Evolutionary conservation across 2,888 invertebrate genomes (phyloP).

Genomic region (Pyrrhia umbra): DNA sequence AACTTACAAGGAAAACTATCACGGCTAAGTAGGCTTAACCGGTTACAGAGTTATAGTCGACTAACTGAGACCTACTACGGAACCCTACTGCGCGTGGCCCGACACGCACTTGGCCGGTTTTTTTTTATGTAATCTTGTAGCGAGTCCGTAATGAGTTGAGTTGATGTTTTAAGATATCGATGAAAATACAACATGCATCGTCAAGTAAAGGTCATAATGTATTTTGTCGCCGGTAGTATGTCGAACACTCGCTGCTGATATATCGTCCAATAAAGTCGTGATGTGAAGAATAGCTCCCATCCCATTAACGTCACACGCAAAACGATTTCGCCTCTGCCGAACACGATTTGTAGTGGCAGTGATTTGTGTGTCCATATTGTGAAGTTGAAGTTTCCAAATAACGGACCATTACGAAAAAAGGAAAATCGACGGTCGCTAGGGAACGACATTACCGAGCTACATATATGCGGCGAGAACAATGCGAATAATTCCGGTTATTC

Average conservation of each 20-base stretch:
- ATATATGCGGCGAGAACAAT: conserved; percentile 49
- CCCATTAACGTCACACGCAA: conserved; percentile 85
- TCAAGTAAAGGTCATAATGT: conserved; percentile 54
- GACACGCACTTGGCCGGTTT: neutral
- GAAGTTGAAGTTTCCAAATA: conserved; percentile 72
- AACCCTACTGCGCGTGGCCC: too few relatives aligned
- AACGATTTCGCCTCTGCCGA: conserved; percentile 76
- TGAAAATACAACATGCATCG: conserved; percentile 29
- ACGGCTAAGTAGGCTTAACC: too few relatives aligned
- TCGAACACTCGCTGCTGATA: conserved; percentile 72
- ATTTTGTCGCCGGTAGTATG: conserved; percentile 51
- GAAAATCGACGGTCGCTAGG: conserved; percentile 35
- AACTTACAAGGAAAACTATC: too few relatives aligned
- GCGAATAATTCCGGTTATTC: conserved; percentile 48
- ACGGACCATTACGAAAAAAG: conserved; percentile 64
- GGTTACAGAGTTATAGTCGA: too few relatives aligned
- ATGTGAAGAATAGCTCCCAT: conserved; percentile 83
- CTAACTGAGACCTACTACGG: too few relatives aligned
- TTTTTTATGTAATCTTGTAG: neutral
- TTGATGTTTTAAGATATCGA: conserved; percentile 3
- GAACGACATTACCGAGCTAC: conserved; percentile 31
- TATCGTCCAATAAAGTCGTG: conserved; percentile 82
- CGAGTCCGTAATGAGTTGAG: neutral
- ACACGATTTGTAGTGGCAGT: conserved; percentile 80
- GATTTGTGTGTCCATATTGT: conserved; percentile 80